These are phyloP conservation scores for Thaumetopoea pityocampa DNA, from an alignment of 1,140 invertebrate species.

Conservation along the genomic window DNA sequence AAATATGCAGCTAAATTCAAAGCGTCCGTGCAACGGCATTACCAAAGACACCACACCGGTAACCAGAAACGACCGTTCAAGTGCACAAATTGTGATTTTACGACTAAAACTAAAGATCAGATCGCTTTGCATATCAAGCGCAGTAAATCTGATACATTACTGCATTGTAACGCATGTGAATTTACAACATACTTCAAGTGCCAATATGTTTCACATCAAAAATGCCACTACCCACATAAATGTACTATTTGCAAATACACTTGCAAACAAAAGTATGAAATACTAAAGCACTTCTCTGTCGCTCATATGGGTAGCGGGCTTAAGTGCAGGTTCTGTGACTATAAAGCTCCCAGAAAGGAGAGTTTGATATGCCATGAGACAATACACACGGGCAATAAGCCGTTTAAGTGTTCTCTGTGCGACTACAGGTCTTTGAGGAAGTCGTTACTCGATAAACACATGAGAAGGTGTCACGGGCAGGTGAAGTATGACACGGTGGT, in stretches of 20 bases:
- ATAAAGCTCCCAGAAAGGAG: conserved; percentile 36
- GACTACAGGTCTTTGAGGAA: conserved; percentile 36
- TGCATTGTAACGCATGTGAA: conserved; percentile 30
- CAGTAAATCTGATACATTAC: conserved; percentile 22
- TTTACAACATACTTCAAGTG: conserved; percentile 45
- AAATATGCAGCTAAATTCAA: conserved; percentile 45
- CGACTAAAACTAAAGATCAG: conserved; percentile 55
- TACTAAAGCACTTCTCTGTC: conserved; percentile 34
- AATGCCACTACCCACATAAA: conserved; percentile 37
- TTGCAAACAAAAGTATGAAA: conserved; percentile 44
- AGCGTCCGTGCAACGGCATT: conserved; percentile 51
- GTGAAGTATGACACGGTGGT: conserved; percentile 24
- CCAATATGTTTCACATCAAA: conserved; percentile 41
- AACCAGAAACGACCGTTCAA: conserved; percentile 40
- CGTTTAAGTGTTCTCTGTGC: conserved; percentile 39
- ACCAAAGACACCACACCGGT: conserved; percentile 47
- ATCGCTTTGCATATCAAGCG: conserved; percentile 50
- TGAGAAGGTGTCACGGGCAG: conserved; percentile 35
- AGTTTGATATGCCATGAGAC: conserved; percentile 43
- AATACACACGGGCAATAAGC: conserved; percentile 46
- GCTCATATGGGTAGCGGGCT: conserved; percentile 35
- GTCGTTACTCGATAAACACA: conserved; percentile 34
- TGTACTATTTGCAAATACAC: conserved; percentile 40
- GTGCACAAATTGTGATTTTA: conserved; percentile 49
- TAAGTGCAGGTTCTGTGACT: conserved; percentile 49